Base-by-base conservation (phyloP, 2,888 invertebrate genomes). In the Sinhomidia bicolor region DNA sequence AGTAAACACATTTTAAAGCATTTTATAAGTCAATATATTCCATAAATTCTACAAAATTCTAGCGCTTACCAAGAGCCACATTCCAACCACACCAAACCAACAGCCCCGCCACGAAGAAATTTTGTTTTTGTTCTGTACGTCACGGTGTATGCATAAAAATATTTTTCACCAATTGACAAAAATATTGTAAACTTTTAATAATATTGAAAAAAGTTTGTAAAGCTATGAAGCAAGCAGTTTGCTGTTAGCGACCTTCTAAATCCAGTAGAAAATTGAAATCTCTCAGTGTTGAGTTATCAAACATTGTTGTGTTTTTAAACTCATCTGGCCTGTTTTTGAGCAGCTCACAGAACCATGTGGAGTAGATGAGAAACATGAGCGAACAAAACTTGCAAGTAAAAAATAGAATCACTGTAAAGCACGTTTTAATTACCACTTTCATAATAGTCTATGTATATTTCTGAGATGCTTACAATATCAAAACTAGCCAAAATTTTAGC, bases 391-490 rank as follows among this genome's bases (percentile, higher is more conserved):
- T 47, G 32, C 12, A 60, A 81, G n/a, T n/a, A n/a, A n/a, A n/a
- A n/a, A n/a, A n/a, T n/a, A n/a, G n/a, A n/a, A n/a, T n/a, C n/a
- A n/a, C n/a, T n/a, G n/a, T n/a, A n/a, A n/a, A n/a, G n/a, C n/a
- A n/a, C n/a, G n/a, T n/a, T 57, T 20, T 57, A 17, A 57, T 57
- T 3, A 10, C 9, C 26, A 10, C 9, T 26, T 20, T 23, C 23
- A 26, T 5, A 17, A 2, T 3, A 20, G 2, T 57, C 4, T 2
- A 23, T 23, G 57, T n/a, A 51, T 14, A 51, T 6, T 14, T 17
- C 26, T n/a, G 14, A 60, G 12, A 3, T 9, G 60, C 90, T 90
- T 90, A 92, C 92, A 12, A 91, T 89, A 71, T 91, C 91, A 84
- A 91, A 91, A 60, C 87, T 44, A 7, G 89, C 89, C 68, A 91